phyloP scores from a whole-genome alignment of 2,888 invertebrate genomes.

The Drosophila cracens region DNA sequence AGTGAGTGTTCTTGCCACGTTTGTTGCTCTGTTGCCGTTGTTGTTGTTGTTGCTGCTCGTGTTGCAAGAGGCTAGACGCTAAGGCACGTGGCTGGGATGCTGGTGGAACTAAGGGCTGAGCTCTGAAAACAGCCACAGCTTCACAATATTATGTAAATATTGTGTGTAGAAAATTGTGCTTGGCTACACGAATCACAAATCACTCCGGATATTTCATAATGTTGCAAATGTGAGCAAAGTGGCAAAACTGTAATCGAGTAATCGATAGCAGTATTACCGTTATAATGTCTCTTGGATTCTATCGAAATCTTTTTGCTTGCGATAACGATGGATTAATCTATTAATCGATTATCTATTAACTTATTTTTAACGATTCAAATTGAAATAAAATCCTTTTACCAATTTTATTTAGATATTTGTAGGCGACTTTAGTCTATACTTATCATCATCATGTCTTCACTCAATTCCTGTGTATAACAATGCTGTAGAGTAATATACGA shows the following conservation, averaged over 20 bases:
- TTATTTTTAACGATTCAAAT: background rate
- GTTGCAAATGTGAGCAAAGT: background rate
- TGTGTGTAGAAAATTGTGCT: constrained; percentile 38
- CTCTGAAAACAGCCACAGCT: background rate
- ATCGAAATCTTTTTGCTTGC: background rate
- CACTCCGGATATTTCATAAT: background rate
- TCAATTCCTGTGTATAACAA: too few species aligned
- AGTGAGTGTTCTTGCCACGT: constrained; percentile 25
- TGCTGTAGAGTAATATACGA: background rate
- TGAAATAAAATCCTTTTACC: background rate
- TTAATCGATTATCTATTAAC: too few species aligned
- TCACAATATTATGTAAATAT: constrained; percentile 74
- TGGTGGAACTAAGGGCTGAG: background rate
- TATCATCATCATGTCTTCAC: too few species aligned
- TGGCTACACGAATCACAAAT: background rate
- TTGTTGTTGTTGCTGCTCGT: constrained; percentile 5
- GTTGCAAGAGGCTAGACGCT: constrained; percentile 27
- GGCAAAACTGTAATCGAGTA: background rate
- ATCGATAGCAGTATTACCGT: background rate
- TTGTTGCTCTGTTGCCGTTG: constrained; percentile 8
- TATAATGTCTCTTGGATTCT: background rate
- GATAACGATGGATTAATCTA: background rate
- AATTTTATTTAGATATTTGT: background rate
- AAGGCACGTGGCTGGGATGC: constrained; percentile 11
- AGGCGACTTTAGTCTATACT: background rate